phyloP scores from a whole-genome alignment of 2,797 vertebrate genomes.

The Scarus forsteni region DNA sequence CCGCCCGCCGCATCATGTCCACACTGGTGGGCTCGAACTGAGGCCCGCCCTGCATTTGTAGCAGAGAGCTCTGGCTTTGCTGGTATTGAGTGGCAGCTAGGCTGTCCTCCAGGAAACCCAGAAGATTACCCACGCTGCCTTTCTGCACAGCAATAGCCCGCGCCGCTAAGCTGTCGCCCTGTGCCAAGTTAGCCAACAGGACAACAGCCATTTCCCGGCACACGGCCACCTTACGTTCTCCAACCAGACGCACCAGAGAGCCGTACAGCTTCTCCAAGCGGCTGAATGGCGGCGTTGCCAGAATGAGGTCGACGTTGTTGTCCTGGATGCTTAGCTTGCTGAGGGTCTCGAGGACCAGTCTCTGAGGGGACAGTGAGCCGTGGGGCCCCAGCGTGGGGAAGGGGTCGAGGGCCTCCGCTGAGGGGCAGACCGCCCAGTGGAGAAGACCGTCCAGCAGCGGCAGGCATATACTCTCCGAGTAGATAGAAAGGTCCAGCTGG shows the following conservation, averaged over 20 bases:
- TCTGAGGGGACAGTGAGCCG: slow-evolving; percentile 95
- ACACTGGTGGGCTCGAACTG: slow-evolving; percentile 97
- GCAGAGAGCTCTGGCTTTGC: slow-evolving; percentile 93
- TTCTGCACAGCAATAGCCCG: slow-evolving; percentile 97
- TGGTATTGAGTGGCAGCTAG: slow-evolving; percentile 98
- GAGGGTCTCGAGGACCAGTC: slow-evolving; percentile 98
- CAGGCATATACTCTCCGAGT: slow-evolving; percentile 98
- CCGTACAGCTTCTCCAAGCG: slow-evolving; percentile 97
- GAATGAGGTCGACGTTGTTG: slow-evolving; percentile 99
- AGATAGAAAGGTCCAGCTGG: slow-evolving; percentile 96
- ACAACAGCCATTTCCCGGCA: slow-evolving; percentile 99
- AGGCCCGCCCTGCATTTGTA: slow-evolving; percentile 92
- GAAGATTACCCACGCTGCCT: slow-evolving; percentile 96
- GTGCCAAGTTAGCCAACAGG: slow-evolving; percentile 96
- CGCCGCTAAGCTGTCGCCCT: slow-evolving; percentile 95
- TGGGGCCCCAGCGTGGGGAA: slow-evolving; percentile 95
- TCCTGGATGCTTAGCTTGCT: slow-evolving; percentile 99
- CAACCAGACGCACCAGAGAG: slow-evolving; percentile 96
- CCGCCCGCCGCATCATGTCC: slow-evolving; percentile 99
- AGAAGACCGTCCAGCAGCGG: slow-evolving; percentile 97
- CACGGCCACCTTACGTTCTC: slow-evolving; percentile 96
- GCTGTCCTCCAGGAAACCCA: slow-evolving; percentile 99
- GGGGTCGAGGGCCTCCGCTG: slow-evolving; percentile 97
- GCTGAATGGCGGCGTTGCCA: slow-evolving; percentile 97
- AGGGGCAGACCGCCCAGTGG: slow-evolving; percentile 98